Evolutionary conservation across 2,797 vertebrate species (phyloP).

Genomic region (Yasuhikotakia modesta): DNA sequence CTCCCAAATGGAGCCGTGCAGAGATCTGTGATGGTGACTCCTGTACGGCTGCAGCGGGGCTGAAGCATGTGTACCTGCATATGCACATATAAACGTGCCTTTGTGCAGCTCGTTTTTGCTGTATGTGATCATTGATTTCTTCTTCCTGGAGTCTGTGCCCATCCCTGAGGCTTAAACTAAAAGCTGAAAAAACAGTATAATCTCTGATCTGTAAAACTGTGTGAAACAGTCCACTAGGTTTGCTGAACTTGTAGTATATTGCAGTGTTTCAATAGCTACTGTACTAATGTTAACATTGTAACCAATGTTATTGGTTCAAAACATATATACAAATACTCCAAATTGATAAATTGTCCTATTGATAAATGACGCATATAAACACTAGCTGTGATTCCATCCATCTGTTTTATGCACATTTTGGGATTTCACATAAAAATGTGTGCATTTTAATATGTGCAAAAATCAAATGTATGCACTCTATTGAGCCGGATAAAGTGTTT

Average conservation of each 20-base stretch:
- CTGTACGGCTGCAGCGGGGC: constrained; percentile 9
- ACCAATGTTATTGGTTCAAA: background rate
- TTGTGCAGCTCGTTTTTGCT: background rate
- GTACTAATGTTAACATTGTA: background rate
- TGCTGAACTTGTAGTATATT: background rate
- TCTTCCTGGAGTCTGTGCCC: background rate
- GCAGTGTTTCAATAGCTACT: background rate
- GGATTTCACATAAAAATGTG: too few species aligned
- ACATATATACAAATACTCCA: too few species aligned
- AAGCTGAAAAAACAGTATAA: background rate
- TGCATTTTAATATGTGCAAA: too few species aligned
- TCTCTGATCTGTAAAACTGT: background rate
- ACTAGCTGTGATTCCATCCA: too few species aligned
- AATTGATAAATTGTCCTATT: too few species aligned
- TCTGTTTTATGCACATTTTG: too few species aligned
- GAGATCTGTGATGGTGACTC: background rate
- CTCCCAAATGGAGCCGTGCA: constrained; percentile 13
- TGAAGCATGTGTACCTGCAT: constrained; percentile 8
- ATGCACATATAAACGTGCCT: background rate
- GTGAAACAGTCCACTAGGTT: background rate
- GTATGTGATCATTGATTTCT: background rate
- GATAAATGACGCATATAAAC: background rate
- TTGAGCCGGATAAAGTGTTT: too few species aligned
- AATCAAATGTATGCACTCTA: too few species aligned
- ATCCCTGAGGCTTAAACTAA: constrained; percentile 4